Evolutionary conservation across 2,113 vertebrate genomes (phyloP), one percentile per base, ranked within the genome.

Genomic region (Galeopterus variegatus): DNA sequence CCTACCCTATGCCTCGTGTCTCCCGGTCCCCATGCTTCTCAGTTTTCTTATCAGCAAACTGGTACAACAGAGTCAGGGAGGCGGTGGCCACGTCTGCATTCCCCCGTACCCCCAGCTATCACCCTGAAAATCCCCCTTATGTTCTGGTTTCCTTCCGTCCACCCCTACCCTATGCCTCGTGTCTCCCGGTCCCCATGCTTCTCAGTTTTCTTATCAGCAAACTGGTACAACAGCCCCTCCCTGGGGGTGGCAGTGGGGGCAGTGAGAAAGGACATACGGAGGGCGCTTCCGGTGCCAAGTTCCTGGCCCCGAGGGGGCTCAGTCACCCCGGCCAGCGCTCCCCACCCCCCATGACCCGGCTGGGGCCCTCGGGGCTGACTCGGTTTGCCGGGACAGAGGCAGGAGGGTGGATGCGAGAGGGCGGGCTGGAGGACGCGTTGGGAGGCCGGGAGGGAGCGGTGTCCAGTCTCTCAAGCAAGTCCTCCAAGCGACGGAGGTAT

Each of bases 211-310:
- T 45, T 86, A 31, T n/a, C 60, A 41, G 80, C 69, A 69, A 48
- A 15, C 80, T 45, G 41, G 62, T 8, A 24, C 67, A 2, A 24
- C 6, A 15, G 41, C 6, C 9, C 52, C 41, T 0, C 7, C 26
- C 1, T 10, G 19, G 48, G 67, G 36, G 13, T 1, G 31, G 52
- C 19, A 60, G 58, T 2, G 50, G 58, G 64, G 17, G 60, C 28
- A 1, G 52, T 0, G 19, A 3, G 17, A 9, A 54, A 62, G 36
- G 33, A 7, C 0, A 1, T 0, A 26, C 72, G 62, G 6, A 6
- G 14, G 7, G 26, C 12, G 3, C 72, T 60, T 80, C 9, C 15
- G 11, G 45, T 0, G 21, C 75, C 0, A 54, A 33, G n/a, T 1
- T 58, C 64, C 0, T 6, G 65, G 21, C 92, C 9, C 24, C 0